Conservation (phyloP, 1,140 invertebrate species). For the Drosophila parabipectinata region DNA sequence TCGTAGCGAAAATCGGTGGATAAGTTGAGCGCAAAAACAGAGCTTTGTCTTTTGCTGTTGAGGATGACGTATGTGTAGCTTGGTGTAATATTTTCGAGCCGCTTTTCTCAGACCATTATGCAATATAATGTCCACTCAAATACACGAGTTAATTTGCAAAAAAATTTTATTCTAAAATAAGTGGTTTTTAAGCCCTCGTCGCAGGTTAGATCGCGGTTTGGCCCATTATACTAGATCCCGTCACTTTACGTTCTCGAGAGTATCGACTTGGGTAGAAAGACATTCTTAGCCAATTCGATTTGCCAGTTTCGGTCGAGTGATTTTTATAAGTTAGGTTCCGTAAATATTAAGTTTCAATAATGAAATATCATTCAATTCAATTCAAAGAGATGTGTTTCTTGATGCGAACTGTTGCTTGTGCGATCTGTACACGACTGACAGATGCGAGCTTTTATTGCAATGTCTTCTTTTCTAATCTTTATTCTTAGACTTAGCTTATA, state of each 20-base stretch:
- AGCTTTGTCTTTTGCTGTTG: too few relatives aligned
- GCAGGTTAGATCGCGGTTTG: too few relatives aligned
- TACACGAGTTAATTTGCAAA: neutral
- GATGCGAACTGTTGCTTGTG: too few relatives aligned
- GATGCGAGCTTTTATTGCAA: neutral
- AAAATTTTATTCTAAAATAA: neutral
- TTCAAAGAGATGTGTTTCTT: neutral
- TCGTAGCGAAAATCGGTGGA: too few relatives aligned
- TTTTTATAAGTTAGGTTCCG: neutral
- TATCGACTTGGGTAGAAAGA: too few relatives aligned
- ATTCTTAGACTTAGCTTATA: neutral
- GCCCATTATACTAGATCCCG: too few relatives aligned
- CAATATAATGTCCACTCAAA: too few relatives aligned
- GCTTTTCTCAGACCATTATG: too few relatives aligned
- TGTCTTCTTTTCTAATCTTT: neutral
- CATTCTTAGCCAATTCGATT: too few relatives aligned
- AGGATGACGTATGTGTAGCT: neutral
- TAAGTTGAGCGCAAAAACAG: too few relatives aligned
- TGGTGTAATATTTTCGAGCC: constrained; percentile 1
- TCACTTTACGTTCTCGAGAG: too few relatives aligned
- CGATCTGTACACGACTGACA: neutral
- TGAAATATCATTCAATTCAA: neutral
- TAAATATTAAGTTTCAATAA: neutral
- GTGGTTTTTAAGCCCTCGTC: too few relatives aligned
- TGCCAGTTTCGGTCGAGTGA: neutral